phyloP scores from a whole-genome alignment of 2,113 vertebrate species.

The Oreochromis aureus region DNA sequence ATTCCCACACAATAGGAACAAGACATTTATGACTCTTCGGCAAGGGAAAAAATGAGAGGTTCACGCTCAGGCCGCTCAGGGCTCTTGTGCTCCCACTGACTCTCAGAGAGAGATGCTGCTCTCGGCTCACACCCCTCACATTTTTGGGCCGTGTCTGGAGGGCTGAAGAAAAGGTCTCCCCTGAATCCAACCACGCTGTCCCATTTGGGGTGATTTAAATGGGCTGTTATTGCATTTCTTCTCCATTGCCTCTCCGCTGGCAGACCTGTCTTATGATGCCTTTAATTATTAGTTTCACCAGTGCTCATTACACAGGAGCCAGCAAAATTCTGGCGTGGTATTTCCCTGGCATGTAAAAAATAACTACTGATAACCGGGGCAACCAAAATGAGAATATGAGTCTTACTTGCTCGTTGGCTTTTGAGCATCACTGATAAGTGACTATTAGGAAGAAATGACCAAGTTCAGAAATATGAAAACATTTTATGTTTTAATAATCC shows the following conservation, averaged over 20 bases:
- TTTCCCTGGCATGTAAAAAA: slow-evolving; percentile 31
- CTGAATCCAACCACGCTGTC: slow-evolving; percentile 62
- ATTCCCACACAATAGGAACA: slow-evolving; percentile 77
- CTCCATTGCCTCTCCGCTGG: slow-evolving; percentile 47
- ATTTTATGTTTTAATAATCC: rapidly evolving
- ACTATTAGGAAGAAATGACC: background rate
- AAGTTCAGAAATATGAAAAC: background rate
- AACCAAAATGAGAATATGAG: slow-evolving; percentile 17
- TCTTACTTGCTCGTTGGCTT: background rate
- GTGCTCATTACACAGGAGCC: slow-evolving; percentile 33
- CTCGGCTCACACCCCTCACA: slow-evolving; percentile 46
- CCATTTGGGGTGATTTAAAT: slow-evolving; percentile 74
- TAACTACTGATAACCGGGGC: slow-evolving; percentile 14
- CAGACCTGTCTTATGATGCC: slow-evolving; percentile 12
- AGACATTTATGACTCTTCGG: slow-evolving; percentile 76
- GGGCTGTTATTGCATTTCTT: slow-evolving; percentile 66
- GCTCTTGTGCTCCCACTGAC: slow-evolving; percentile 41
- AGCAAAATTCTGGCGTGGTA: slow-evolving; percentile 6
- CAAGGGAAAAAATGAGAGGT: slow-evolving; percentile 53
- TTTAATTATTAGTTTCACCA: slow-evolving; percentile 59
- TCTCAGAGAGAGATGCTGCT: slow-evolving; percentile 32
- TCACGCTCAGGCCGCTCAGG: slow-evolving; percentile 46
- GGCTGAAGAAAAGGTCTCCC: slow-evolving; percentile 51
- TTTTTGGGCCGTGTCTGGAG: slow-evolving; percentile 47
- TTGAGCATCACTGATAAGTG: background rate